Conservation (phyloP, 2,888 invertebrate species). For the Branchellion lobata region DNA sequence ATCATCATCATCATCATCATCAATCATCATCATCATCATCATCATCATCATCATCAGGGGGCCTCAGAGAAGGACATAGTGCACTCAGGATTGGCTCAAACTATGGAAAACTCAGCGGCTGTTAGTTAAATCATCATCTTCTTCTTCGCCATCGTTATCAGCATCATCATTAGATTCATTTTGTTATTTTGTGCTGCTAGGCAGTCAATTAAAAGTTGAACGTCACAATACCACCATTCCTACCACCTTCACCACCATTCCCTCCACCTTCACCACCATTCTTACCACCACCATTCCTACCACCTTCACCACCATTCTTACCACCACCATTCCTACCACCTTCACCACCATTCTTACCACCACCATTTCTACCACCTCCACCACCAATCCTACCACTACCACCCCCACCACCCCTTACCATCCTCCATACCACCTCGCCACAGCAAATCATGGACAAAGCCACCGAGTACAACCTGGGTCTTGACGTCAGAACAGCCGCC, state of each 20-base stretch:
- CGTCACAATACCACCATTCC: too few species aligned
- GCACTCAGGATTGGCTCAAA: constrained; percentile 93
- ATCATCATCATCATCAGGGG: constrained; percentile 65
- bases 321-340: constrained; percentile 54
- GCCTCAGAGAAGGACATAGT: constrained; percentile 98
- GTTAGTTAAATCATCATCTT: constrained; percentile 69
- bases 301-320: too few species aligned
- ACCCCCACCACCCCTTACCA: neutral
- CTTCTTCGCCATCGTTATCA: constrained; percentile 61
- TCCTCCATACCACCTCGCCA: neutral
- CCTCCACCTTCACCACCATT: constrained; percentile 61
- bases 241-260: too few species aligned
- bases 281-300: neutral
- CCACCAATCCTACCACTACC: neutral
- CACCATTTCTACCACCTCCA: neutral
- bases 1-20: too few species aligned
- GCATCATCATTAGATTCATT: constrained; percentile 2
- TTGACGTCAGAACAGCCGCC: constrained; percentile 92
- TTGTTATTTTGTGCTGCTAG: neutral
- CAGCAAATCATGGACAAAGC: constrained; percentile 91
- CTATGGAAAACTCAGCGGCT: constrained; percentile 92
- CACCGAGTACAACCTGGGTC: constrained; percentile 84
- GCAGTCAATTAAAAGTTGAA: neutral
- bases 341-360: constrained; percentile 60
- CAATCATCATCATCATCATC: too few species aligned